Percentiles rank a stretch among this genome's conserved stretches.
These are phyloP conservation scores for Menidia beryllina DNA, from an alignment of 2,113 vertebrate species.

Conservation along the genomic window DNA sequence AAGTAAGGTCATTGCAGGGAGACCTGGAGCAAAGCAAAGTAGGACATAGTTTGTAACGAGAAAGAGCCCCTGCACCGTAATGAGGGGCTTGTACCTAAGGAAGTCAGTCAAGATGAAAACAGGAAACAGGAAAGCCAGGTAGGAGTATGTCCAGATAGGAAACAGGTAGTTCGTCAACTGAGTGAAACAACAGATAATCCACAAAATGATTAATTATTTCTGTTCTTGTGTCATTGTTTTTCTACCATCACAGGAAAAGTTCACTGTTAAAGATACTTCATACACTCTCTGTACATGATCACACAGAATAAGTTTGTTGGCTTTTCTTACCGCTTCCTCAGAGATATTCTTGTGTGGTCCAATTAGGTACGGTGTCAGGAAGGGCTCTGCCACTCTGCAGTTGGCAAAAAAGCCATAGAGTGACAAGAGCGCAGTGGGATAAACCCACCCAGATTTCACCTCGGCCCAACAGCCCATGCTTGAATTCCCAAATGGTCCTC, in stretches of 20 bases:
- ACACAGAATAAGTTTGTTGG: not conserved
- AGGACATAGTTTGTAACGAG: slow-evolving; percentile 76
- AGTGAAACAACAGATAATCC: slow-evolving; percentile 6
- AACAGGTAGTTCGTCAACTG: slow-evolving; percentile 81
- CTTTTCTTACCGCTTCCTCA: slow-evolving; percentile 71
- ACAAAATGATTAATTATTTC: slow-evolving; percentile 1
- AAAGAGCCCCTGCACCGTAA: slow-evolving; percentile 75
- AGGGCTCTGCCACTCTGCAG: slow-evolving; percentile 80
- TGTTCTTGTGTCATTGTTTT: not conserved
- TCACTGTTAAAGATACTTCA: not conserved
- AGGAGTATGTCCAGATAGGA: slow-evolving; percentile 84
- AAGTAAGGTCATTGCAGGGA: slow-evolving; percentile 73
- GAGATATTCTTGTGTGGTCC: slow-evolving; percentile 82
- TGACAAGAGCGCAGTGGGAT: slow-evolving; percentile 75
- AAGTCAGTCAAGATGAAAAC: slow-evolving; percentile 81
- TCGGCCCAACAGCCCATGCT: slow-evolving; percentile 42
- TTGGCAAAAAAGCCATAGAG: slow-evolving; percentile 81
- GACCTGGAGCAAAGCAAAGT: slow-evolving; percentile 73
- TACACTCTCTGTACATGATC: not conserved
- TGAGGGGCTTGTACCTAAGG: slow-evolving; percentile 78
- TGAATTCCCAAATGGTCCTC: not conserved
- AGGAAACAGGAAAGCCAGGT: slow-evolving; percentile 76
- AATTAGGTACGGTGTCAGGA: slow-evolving; percentile 80
- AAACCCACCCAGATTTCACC: slow-evolving; percentile 61
- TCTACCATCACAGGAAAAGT: not conserved